phyloP scores from a whole-genome alignment of 2,113 vertebrate genomes.

The Chaetodon trifascialis region DNA sequence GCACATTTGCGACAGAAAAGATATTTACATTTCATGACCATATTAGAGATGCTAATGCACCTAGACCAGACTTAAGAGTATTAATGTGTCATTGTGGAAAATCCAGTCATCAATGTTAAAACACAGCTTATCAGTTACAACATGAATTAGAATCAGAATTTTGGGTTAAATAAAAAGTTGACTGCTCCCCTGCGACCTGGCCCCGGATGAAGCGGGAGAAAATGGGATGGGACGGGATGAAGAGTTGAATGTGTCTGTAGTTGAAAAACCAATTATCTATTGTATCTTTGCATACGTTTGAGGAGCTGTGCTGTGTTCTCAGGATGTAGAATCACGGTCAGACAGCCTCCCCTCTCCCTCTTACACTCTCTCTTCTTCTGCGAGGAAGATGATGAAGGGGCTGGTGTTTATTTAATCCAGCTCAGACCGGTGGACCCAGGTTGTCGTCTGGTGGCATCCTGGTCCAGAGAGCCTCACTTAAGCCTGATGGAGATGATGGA shows the following conservation, averaged over 20 bases:
- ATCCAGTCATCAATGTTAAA: neutral
- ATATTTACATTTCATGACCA: neutral
- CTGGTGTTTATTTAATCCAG: conserved; percentile 66
- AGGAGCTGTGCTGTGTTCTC: neutral
- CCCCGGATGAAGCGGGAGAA: too few species aligned
- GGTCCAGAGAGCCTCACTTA: conserved; percentile 70
- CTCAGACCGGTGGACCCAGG: conserved; percentile 39
- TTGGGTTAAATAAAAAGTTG: too few species aligned
- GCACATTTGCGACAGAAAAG: neutral
- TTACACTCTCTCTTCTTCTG: neutral
- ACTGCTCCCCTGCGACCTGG: too few species aligned
- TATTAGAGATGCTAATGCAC: neutral
- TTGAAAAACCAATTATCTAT: neutral
- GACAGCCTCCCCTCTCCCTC: neutral
- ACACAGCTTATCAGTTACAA: neutral
- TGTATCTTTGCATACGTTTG: neutral
- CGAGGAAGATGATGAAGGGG: conserved; percentile 49
- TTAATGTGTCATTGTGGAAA: neutral
- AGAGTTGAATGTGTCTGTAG: too few species aligned
- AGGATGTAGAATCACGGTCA: neutral
- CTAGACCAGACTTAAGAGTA: neutral
- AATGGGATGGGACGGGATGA: too few species aligned
- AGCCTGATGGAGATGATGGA: conserved; percentile 78
- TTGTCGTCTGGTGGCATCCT: conserved; percentile 59
- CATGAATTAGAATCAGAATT: too few species aligned